Percentiles rank a stretch among this genome's conserved stretches.
Conservation (phyloP, 2,113 vertebrate genomes). For the Sinocyclocheilus anophthalmus region DNA sequence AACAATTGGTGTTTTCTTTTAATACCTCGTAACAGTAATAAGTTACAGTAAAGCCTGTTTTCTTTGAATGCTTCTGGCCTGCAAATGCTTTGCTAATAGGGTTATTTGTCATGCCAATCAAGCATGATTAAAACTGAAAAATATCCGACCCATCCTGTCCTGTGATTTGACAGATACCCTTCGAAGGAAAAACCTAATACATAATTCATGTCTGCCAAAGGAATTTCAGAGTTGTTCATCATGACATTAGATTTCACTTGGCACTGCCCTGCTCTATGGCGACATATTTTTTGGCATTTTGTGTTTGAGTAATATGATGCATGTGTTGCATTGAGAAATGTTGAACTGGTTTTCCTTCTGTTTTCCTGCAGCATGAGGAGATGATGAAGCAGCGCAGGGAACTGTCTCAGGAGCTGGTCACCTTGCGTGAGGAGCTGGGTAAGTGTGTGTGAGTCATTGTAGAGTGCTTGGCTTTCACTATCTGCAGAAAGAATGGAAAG, state of each 20-base stretch:
- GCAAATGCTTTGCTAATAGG: not conserved
- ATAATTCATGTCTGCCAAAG: not conserved
- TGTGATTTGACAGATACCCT: constrained; percentile 1
- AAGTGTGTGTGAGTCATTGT: constrained; percentile 66
- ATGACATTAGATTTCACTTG: constrained; percentile 31
- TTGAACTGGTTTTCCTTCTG: constrained; percentile 41
- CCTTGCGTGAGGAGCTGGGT: constrained; percentile 89
- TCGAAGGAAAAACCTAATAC: not conserved
- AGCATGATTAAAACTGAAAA: not conserved
- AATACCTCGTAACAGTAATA: not conserved
- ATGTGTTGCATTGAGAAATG: constrained; percentile 5
- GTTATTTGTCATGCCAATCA: not conserved
- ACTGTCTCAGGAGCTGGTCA: constrained; percentile 85
- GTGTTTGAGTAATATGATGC: constrained; percentile 8
- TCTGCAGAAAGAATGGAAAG: not conserved
- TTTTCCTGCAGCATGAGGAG: constrained; percentile 83
- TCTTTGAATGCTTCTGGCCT: not conserved
- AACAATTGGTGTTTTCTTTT: not conserved
- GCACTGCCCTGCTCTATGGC: not conserved
- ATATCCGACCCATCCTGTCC: not conserved
- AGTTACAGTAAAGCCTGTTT: not conserved
- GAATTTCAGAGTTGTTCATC: not conserved
- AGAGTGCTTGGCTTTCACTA: not conserved
- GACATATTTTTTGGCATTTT: not conserved
- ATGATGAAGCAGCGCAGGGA: constrained; percentile 77